Percentiles rank a stretch among this genome's conserved stretches.
phyloP scores from a whole-genome alignment of 53 echinoderm and acorn worm genomes.

The Crossaster papposus region DNA sequence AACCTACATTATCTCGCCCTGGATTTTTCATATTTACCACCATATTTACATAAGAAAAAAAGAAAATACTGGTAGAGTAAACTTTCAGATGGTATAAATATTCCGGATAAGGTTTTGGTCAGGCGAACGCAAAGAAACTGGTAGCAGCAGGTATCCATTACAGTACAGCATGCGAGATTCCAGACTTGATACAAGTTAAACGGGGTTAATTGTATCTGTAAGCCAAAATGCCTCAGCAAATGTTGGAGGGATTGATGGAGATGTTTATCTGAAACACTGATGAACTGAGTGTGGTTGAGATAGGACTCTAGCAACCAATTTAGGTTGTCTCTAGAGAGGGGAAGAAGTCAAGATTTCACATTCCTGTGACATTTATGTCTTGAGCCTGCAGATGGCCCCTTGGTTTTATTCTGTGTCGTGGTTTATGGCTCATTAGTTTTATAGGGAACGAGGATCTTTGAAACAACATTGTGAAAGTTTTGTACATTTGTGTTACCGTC shows the following conservation, averaged over 20 bases:
- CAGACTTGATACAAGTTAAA: conserved; percentile 32
- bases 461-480: too few species aligned
- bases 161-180: conserved; percentile 17
- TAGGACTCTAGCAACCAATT: not conserved
- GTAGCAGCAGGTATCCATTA: conserved; percentile 36
- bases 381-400: not conserved
- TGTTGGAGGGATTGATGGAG: not conserved
- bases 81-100: not conserved
- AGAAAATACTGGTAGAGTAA: not conserved
- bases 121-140: not conserved
- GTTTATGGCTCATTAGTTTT: too few species aligned
- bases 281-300: not conserved
- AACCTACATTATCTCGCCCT: too few species aligned
- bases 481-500: too few species aligned
- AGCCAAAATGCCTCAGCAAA: conserved; percentile 15
- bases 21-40: too few species aligned
- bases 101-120: not conserved
- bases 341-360: conserved; percentile 3
- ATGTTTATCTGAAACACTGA: conserved; percentile 36
- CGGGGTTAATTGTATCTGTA: conserved; percentile 54
- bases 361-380: not conserved
- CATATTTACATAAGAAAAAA: too few species aligned
- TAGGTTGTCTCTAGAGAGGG: not conserved
- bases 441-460: too few species aligned
- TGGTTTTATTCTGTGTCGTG: not conserved